Evolutionary conservation across 2,888 invertebrate species (phyloP).

Genomic region (Myopa testacea): DNA sequence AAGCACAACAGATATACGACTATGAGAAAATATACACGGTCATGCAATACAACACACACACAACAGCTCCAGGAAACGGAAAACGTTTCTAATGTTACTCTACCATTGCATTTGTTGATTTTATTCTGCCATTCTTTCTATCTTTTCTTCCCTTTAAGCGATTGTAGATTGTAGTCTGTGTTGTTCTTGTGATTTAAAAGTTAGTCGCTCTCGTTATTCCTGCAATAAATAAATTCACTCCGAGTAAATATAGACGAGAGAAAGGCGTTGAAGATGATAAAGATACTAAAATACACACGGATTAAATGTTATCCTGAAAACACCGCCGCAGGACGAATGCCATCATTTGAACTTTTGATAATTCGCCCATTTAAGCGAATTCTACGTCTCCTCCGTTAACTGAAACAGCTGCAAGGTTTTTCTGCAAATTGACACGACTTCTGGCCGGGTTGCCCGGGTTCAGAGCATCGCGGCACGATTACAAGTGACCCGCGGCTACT

Average conservation of each 20-base stretch:
- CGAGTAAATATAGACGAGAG: neutral
- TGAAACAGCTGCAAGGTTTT: neutral
- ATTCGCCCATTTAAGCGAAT: too few relatives aligned
- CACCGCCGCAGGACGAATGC: too few relatives aligned
- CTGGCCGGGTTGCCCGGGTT: neutral
- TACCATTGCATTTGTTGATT: neutral
- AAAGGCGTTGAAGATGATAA: neutral
- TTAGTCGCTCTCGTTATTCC: neutral
- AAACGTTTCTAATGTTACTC: slow-evolving; percentile 9
- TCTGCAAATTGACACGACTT: neutral
- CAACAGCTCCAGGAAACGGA: slow-evolving; percentile 7
- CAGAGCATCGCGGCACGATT: neutral
- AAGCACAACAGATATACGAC: neutral
- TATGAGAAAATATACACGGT: neutral
- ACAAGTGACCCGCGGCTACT: too few relatives aligned
- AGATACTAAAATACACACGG: neutral
- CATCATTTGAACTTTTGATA: too few relatives aligned
- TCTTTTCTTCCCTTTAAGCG: neutral
- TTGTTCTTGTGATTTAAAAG: neutral
- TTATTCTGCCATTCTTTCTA: neutral
- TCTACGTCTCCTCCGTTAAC: too few relatives aligned
- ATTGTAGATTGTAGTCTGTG: neutral
- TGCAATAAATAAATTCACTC: neutral
- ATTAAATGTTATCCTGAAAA: too few relatives aligned
- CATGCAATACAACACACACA: neutral